Conservation (phyloP, 92 coral and sea anemone genomes). For the Epizoanthus illoricatus region DNA sequence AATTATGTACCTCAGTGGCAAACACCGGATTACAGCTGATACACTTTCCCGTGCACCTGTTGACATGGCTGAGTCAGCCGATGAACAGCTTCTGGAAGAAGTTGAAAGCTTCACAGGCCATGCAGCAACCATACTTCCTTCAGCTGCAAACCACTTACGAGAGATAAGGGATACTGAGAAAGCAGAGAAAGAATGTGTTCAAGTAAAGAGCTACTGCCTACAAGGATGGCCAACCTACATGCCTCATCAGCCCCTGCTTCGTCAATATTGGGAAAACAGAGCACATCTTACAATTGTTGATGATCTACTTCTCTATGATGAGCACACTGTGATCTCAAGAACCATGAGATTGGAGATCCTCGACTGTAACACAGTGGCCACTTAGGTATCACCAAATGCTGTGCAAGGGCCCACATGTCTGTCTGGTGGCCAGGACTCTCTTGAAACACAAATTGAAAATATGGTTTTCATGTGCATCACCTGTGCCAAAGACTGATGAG, state of each 20-base stretch:
- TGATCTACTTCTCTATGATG: conserved; percentile 57
- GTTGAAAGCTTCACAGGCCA: conserved; percentile 45
- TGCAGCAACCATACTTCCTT: conserved; percentile 38
- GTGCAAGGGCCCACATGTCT: not conserved
- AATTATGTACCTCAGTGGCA: conserved; percentile 35
- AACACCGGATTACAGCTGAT: conserved; percentile 26
- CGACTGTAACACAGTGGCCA: too few relatives aligned
- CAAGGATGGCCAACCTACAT: conserved; percentile 58
- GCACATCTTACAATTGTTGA: conserved; percentile 54
- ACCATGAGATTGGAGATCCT: conserved; percentile 24
- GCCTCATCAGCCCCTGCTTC: too few relatives aligned
- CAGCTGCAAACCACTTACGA: conserved; percentile 49
- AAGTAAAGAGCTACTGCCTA: conserved; percentile 32
- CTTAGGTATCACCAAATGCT: not conserved
- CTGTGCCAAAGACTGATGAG: too few relatives aligned
- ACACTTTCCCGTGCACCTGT: conserved; percentile 31
- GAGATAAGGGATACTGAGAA: too few relatives aligned
- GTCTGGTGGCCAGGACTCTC: conserved; percentile 20
- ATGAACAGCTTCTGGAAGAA: conserved; percentile 38
- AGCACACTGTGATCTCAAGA: conserved; percentile 66
- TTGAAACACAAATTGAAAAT: not conserved
- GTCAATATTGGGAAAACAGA: conserved; percentile 15
- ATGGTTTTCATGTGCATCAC: conserved; percentile 15
- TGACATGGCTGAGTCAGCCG: conserved; percentile 19
- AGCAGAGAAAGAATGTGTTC: too few relatives aligned